Percentiles rank a stretch among this genome's conserved stretches.
phyloP scores from a whole-genome alignment of 2,797 vertebrate species.

The Fratercula arctica region DNA sequence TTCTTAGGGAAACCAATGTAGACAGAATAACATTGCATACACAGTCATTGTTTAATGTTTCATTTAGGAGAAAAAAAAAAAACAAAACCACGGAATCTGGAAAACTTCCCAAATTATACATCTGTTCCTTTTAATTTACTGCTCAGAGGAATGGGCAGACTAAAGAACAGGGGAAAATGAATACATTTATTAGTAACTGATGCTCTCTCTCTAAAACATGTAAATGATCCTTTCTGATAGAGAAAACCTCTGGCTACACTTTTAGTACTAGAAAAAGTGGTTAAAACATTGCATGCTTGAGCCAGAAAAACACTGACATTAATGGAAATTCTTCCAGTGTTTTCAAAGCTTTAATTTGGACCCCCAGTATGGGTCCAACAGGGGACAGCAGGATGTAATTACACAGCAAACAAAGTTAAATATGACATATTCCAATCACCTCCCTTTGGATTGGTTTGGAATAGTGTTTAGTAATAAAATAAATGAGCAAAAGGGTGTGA shows the following conservation, averaged over 20 bases:
- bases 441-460: neutral
- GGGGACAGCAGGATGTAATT: neutral
- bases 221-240: neutral
- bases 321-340: neutral
- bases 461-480: neutral
- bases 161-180: neutral
- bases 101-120: conserved; percentile 19
- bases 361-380: neutral
- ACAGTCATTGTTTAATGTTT: neutral
- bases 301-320: neutral
- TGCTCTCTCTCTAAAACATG: neutral
- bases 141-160: neutral
- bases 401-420: neutral
- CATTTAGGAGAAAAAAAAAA: neutral
- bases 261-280: neutral
- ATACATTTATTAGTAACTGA: neutral
- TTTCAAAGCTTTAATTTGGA: neutral
- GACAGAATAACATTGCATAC: neutral
- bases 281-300: neutral
- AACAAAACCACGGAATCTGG: neutral
- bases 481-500: neutral
- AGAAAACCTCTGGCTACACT: neutral
- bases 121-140: conserved; percentile 42
- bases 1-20: neutral
- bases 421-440: neutral